Evolutionary conservation across 2,113 vertebrate species (phyloP).

Genomic region (Coptodon rendalli): DNA sequence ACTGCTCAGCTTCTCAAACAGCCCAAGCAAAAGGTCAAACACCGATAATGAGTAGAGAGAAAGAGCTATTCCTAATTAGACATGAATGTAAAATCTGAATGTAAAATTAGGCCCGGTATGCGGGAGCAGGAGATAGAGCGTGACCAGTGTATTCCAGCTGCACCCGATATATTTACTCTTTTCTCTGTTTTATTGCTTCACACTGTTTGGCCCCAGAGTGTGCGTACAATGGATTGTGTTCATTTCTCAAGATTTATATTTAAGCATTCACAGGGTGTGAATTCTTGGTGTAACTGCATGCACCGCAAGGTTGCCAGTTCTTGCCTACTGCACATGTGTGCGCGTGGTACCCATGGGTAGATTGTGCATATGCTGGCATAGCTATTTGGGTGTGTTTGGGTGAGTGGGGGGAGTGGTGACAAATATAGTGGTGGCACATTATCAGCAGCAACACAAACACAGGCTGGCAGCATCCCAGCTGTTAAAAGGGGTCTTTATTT

Average conservation of each 20-base stretch:
- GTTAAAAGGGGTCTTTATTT: conserved; percentile 41
- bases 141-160: background rate
- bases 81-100: conserved; percentile 53
- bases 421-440: conserved; percentile 41
- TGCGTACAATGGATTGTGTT: background rate
- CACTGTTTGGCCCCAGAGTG: background rate
- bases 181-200: background rate
- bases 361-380: conserved; percentile 8
- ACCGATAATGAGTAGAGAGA: conserved; percentile 60
- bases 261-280: background rate
- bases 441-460: conserved; percentile 59
- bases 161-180: background rate
- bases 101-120: conserved; percentile 21
- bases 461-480: conserved; percentile 48
- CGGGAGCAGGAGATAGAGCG: background rate
- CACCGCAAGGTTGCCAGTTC: background rate
- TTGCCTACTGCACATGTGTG: background rate
- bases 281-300: background rate
- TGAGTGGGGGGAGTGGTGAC: background rate
- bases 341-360: background rate
- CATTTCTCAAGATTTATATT: conserved; percentile 1
- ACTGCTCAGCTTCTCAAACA: conserved; percentile 60
- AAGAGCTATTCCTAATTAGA: conserved; percentile 58
- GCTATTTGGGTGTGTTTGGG: conserved; percentile 22
- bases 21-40: conserved; percentile 67